These are phyloP conservation scores for Rhinogobius similis DNA, from an alignment of 2,113 vertebrate species.

Conservation along the genomic window DNA sequence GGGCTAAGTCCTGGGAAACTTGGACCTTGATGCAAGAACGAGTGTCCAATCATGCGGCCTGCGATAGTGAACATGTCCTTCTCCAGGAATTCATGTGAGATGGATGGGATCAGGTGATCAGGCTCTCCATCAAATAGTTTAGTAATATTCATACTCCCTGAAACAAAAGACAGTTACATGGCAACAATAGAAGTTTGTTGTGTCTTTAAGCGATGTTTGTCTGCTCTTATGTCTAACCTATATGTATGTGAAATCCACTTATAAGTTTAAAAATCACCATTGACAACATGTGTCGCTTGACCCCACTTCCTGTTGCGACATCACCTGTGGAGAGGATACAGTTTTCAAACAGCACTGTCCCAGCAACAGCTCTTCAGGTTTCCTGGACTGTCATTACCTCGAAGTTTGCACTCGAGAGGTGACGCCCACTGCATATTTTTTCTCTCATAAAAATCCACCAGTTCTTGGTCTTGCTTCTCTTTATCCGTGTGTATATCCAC, in stretches of 20 bases:
- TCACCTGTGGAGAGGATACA: conserved; percentile 27
- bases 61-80: conserved; percentile 44
- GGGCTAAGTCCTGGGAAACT: conserved; percentile 50
- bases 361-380: background rate
- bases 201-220: background rate
- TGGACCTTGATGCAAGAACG: conserved; percentile 47
- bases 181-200: background rate
- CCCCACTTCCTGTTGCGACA: conserved; percentile 42
- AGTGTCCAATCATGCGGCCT: conserved; percentile 53
- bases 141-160: conserved; percentile 28
- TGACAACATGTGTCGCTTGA: conserved; percentile 44
- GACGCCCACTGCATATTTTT: conserved; percentile 36
- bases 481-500: conserved; percentile 44
- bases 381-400: conserved; percentile 6
- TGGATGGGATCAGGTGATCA: conserved; percentile 57
- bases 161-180: background rate
- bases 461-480: conserved; percentile 37
- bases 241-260: conserved; percentile 44
- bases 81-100: conserved; percentile 33
- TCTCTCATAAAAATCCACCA: conserved; percentile 36
- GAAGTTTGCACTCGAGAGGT: conserved; percentile 25
- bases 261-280: conserved; percentile 46
- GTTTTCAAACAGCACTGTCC: background rate
- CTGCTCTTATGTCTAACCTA: conserved; percentile 26
- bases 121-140: conserved; percentile 55